phyloP scores from a whole-genome alignment of 2,797 vertebrate species.

The Danio aesculapii region DNA sequence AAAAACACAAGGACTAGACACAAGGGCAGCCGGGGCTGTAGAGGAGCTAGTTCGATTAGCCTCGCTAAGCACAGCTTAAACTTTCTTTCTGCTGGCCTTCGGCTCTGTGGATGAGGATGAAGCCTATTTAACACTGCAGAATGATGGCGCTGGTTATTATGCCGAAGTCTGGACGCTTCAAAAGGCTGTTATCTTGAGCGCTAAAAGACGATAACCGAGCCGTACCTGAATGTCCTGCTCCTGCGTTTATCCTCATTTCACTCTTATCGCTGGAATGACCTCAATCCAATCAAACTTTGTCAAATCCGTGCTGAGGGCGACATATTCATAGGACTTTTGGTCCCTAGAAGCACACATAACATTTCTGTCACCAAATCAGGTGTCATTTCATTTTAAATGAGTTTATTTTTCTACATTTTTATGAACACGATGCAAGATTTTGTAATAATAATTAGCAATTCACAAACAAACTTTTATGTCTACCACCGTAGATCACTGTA shows the following conservation, averaged over 20 bases:
- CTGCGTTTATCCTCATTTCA: slow-evolving; percentile 6
- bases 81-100: slow-evolving; percentile 12
- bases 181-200: slow-evolving; percentile 32
- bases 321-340: background rate
- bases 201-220: slow-evolving; percentile 33
- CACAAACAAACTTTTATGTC: too few species aligned
- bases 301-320: background rate
- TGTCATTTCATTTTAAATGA: slow-evolving; percentile 7
- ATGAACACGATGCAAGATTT: too few species aligned
- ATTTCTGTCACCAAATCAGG: background rate
- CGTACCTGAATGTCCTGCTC: slow-evolving; percentile 15
- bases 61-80: slow-evolving; percentile 17
- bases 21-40: slow-evolving; percentile 19
- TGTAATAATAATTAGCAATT: too few species aligned
- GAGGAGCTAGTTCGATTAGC: slow-evolving; percentile 32
- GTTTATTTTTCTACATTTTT: too few species aligned
- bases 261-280: slow-evolving; percentile 43
- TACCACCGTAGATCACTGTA: too few species aligned
- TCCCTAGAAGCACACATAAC: background rate
- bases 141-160: slow-evolving; percentile 26
- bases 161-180: slow-evolving; percentile 16
- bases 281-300: slow-evolving; percentile 25
- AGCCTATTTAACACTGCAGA: slow-evolving; percentile 42
- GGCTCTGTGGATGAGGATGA: slow-evolving; percentile 15
- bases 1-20: slow-evolving; percentile 1